Evolutionary conservation across 2,797 vertebrate genomes (phyloP), one percentile per base, ranked within the genome.

Genomic region (Danio aesculapii): DNA sequence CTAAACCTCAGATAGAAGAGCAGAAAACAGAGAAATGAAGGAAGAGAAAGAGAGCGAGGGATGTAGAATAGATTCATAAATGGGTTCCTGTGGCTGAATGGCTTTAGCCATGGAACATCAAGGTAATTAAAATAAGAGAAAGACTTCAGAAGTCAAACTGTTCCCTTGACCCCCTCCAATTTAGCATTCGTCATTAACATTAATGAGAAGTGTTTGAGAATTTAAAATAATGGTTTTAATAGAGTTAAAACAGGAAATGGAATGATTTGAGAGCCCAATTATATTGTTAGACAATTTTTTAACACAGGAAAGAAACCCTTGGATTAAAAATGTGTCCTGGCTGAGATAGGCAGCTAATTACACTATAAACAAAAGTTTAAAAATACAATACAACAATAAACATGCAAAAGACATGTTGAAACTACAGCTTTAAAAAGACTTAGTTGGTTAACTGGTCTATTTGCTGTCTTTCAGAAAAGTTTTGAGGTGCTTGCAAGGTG

Each of bases 91-190:
- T 73, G 85, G 84, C 88, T 81, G 85, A 88, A 88, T 86, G 85
- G 88, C 87, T 82, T 81, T 70, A 73, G 67, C 72, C 77, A 21
- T 85, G 66, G 76, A 82, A 83, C 75, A 79, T 83, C 83, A 75
- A 84, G 82, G 84, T 90, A 88, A 91, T 91, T 88, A 88, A 84
- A 85, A 63, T 74, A 53, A 86, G 67, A 72, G 47, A 78, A 63
- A 74, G 49, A 78, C 82, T 83, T 85, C 75, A 16, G 69, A 57
- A 17, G 84, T 63, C 70, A 64, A 68, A 80, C 61, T 59, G 81
- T 75, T 84, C 78, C 77, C 81, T 10, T 76, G 69, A 75, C 77
- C 85, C 81, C 49, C 44, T 81, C 19, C 61, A 83, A 83, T 43
- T 50, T 19, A 63, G 19, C 68, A 83, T 85, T 83, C 75, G 81